Evolutionary conservation across 2,113 vertebrate genomes (phyloP).

Genomic region (Urocitellus parryii): DNA sequence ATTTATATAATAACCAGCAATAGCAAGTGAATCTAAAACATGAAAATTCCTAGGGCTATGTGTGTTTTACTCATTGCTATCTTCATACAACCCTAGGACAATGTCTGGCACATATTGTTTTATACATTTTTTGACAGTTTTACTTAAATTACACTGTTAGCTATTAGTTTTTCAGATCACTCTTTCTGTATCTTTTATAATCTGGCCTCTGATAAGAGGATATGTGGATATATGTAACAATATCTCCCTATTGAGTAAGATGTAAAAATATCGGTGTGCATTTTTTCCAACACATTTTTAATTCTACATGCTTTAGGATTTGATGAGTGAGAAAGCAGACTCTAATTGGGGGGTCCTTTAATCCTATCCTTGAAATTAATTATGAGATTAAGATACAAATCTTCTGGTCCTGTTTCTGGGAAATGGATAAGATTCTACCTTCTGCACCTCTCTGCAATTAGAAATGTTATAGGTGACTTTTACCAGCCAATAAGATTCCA

Average conservation of each 20-base stretch:
- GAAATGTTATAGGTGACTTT: fast-evolving
- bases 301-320: neutral
- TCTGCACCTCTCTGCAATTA: neutral
- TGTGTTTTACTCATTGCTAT: neutral
- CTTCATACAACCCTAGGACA: neutral
- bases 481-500: neutral
- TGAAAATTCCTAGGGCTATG: neutral
- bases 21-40: neutral
- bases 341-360: neutral
- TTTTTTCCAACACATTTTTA: neutral
- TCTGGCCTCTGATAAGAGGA: neutral
- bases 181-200: neutral
- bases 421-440: neutral
- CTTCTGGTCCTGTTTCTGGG: neutral
- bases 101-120: neutral
- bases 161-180: neutral
- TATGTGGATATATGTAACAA: neutral
- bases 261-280: neutral
- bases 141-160: neutral
- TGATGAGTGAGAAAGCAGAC: neutral
- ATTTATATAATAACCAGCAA: neutral
- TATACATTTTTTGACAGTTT: neutral
- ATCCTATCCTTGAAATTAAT: neutral
- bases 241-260: neutral
- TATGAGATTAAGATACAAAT: neutral